Evolutionary conservation across 2,888 invertebrate genomes (phyloP), one percentile per base, ranked within the genome.

Genomic region (Orthosia cruda): DNA sequence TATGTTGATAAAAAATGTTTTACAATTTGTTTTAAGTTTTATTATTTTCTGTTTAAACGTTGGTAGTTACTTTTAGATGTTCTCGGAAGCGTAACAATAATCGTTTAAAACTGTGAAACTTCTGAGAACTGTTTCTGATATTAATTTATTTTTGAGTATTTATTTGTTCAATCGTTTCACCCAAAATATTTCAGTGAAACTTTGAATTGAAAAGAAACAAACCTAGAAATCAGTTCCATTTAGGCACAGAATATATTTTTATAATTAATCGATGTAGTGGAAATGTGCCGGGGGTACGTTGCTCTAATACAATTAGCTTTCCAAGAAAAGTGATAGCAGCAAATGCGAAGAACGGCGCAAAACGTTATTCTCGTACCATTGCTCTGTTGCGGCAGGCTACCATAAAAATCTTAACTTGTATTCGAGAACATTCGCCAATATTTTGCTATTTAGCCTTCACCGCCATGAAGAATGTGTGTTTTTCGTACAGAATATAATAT

Each of bases 401-500:
- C 40, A 40, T 40, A 40, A 40, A 7, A 40, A 40, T 40, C 40
- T 40, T 9, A 32, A n/a, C 2, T 12, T 1, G 12, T 59, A 59
- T 59, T 32, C 7, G 32, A 26, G 18, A 20, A 50, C 15, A 58
- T 50, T 52, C 5, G 20, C 18, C 45, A 47, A 13, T 13, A 16
- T 52, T 59, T 52, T 23, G 5, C 26, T 32, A 61, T 52, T 47
- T 52, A 49, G 40, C 2, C 23, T 59, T 45, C 0, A 55, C 4
- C 11, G 7, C 13, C 13, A 3, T 3, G 45, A 40, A 52, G 32
- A 50, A 58, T 40, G 18, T 54, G 9, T 58, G 47, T 50, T 58
- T 74, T 64, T 62, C 45, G 20, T 32, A 26, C 13, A 52, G 3
- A 52, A 50, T 65, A 18, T 45, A 20, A 49, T 59, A 61, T 40